Conservation (phyloP, 2,797 vertebrate genomes). For the Pogonophryne albipinna region DNA sequence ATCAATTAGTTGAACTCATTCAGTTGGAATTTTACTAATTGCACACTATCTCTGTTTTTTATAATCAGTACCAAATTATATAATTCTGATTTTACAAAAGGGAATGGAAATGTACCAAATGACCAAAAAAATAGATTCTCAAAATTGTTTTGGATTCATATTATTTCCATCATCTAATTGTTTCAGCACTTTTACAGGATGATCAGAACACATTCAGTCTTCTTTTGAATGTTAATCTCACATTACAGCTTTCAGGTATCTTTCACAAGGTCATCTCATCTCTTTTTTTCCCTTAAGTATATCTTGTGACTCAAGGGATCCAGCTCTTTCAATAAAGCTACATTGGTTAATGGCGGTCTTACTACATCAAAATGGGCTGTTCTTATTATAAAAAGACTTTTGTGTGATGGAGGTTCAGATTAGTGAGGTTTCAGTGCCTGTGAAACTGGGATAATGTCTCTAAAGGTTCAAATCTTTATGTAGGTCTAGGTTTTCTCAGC, state of each 20-base stretch:
- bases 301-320: slow-evolving; percentile 38
- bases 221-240: slow-evolving; percentile 10
- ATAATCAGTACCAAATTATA: not conserved
- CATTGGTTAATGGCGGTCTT: slow-evolving; percentile 59
- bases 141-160: not conserved
- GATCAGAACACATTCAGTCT: not conserved
- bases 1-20: not conserved
- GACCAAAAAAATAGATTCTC: not conserved
- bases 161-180: not conserved
- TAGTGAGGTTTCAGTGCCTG: slow-evolving; percentile 43
- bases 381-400: slow-evolving; percentile 55
- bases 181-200: not conserved
- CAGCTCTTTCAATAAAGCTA: slow-evolving; percentile 11
- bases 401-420: slow-evolving; percentile 51
- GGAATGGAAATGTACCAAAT: not conserved
- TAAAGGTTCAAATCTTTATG: slow-evolving; percentile 56
- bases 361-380: slow-evolving; percentile 34
- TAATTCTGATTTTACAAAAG: not conserved
- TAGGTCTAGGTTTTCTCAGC: slow-evolving; percentile 58
- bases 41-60: not conserved
- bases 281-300: slow-evolving; percentile 45
- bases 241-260: not conserved
- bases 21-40: not conserved
- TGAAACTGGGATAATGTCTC: slow-evolving; percentile 61
- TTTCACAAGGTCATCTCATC: slow-evolving; percentile 45